These are phyloP conservation scores for Trogon melanurus DNA, from an alignment of 2,113 vertebrate genomes.

Conservation along the genomic window DNA sequence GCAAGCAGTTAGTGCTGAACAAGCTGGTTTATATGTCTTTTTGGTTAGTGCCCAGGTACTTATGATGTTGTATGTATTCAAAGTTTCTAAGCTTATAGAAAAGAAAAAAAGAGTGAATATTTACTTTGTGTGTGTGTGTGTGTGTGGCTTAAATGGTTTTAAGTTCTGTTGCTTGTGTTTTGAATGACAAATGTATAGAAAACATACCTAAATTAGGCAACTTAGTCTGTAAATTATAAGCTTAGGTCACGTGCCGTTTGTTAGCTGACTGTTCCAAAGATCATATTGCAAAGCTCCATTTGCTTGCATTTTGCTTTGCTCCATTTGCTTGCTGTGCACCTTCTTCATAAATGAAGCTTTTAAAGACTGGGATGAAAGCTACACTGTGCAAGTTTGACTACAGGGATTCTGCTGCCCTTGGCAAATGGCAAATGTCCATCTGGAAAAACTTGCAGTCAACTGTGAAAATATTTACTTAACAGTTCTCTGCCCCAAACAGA, in stretches of 20 bases:
- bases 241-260: constrained; percentile 19
- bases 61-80: neutral
- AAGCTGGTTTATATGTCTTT: neutral
- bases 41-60: neutral
- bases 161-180: neutral
- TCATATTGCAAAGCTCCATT: neutral
- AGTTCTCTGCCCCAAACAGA: neutral
- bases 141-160: neutral
- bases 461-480: constrained; percentile 19
- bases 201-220: constrained; percentile 8
- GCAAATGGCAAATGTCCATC: neutral
- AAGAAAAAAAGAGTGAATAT: neutral
- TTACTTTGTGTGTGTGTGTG: neutral
- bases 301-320: neutral
- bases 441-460: neutral
- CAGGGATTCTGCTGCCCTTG: neutral
- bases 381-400: neutral
- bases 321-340: neutral
- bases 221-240: constrained; percentile 42
- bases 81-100: neutral
- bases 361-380: neutral
- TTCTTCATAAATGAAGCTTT: neutral
- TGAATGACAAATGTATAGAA: neutral
- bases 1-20: neutral
- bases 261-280: constrained; percentile 44